phyloP scores from a whole-genome alignment of 1,140 invertebrate species.

The Gryllus bimaculatus region DNA sequence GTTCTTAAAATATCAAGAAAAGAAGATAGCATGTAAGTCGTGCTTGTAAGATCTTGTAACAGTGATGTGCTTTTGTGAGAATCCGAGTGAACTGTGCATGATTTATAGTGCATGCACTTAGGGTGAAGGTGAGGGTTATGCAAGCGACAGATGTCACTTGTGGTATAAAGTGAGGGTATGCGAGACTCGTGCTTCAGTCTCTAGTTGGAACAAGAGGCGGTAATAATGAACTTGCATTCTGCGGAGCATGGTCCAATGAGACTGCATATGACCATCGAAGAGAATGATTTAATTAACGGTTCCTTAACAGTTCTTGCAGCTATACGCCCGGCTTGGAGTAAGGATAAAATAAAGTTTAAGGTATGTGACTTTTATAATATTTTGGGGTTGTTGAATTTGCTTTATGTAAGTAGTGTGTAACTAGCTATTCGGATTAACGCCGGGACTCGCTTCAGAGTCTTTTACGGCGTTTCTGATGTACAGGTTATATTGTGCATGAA shows the following conservation, averaged over 20 bases:
- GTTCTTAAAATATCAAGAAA: neutral
- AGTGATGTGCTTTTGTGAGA: neutral
- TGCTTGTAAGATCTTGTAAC: neutral
- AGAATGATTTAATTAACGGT: slow-evolving; percentile 12
- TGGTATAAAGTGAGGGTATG: neutral
- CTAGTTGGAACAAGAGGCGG: neutral
- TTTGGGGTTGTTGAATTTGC: neutral
- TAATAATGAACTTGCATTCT: slow-evolving; percentile 7
- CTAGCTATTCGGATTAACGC: too few species aligned
- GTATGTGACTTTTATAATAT: neutral
- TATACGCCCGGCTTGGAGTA: slow-evolving; percentile 12
- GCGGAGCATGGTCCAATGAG: neutral
- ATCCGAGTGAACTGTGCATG: neutral
- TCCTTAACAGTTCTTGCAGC: neutral
- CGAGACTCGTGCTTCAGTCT: neutral
- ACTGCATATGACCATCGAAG: neutral
- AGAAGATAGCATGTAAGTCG: neutral
- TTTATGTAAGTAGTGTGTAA: neutral
- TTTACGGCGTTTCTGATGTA: too few species aligned
- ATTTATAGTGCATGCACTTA: neutral
- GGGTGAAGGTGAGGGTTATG: neutral
- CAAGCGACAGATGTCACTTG: neutral
- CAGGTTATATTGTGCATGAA: too few species aligned
- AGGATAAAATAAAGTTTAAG: slow-evolving; percentile 15
- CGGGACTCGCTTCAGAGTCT: too few species aligned